phyloP scores from a whole-genome alignment of 2,113 vertebrate genomes.

The Xenotilapia caudafasciata region DNA sequence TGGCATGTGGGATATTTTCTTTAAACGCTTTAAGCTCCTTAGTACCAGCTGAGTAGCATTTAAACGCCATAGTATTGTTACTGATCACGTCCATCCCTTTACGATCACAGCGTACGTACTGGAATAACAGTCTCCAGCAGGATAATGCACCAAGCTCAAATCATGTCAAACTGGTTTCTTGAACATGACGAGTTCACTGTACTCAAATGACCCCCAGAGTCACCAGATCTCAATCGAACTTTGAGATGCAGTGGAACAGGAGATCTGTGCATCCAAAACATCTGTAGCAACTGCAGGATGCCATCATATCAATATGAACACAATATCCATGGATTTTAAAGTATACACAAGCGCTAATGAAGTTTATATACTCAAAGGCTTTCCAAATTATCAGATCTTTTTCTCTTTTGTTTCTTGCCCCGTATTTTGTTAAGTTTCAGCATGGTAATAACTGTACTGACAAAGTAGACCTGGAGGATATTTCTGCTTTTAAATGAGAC shows the following conservation, averaged over 20 bases:
- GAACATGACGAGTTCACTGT: neutral
- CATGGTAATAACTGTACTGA: neutral
- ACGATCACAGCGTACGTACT: fast-evolving
- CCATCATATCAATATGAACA: neutral
- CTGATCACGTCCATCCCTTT: neutral
- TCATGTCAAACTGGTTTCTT: neutral
- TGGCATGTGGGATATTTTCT: neutral
- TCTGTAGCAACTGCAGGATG: neutral
- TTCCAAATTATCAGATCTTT: neutral
- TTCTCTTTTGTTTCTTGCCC: neutral
- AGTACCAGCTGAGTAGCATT: neutral
- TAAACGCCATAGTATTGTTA: neutral
- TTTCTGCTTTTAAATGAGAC: slow-evolving; percentile 10
- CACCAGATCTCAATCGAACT: neutral
- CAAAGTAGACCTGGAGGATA: neutral
- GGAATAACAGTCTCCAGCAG: neutral
- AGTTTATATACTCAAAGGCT: neutral
- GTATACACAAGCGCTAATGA: neutral
- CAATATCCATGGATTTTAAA: neutral
- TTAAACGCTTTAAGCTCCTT: neutral
- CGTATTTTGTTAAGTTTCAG: neutral
- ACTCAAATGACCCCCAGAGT: neutral
- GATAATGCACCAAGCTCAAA: neutral
- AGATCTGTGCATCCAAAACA: neutral
- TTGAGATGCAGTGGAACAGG: neutral